These are phyloP conservation scores for Pteronura brasiliensis DNA, from an alignment of 2,113 vertebrate species.

Conservation along the genomic window DNA sequence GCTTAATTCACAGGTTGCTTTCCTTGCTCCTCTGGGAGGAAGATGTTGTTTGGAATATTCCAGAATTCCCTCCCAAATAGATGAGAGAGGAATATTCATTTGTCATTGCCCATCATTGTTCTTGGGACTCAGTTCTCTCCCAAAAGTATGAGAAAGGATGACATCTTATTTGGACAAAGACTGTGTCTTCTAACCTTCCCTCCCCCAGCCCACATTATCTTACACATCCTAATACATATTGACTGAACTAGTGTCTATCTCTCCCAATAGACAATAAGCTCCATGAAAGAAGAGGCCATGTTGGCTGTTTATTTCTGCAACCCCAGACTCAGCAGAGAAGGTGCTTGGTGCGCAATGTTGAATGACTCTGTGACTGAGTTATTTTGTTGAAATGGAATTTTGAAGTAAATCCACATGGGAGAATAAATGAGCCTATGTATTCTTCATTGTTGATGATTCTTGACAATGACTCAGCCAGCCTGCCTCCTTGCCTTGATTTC, in stretches of 20 bases:
- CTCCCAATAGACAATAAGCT: too few relatives aligned
- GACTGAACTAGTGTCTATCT: background rate
- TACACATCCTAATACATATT: too few relatives aligned
- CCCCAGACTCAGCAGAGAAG: background rate
- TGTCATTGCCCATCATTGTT: background rate
- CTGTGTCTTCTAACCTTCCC: background rate
- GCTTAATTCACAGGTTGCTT: background rate
- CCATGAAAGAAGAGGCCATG: background rate
- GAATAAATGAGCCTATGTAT: background rate
- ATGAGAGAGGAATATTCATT: background rate
- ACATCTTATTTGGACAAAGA: background rate
- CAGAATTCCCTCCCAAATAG: background rate
- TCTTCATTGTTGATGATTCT: background rate
- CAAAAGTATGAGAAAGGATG: background rate
- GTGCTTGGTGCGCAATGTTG: background rate
- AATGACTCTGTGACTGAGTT: background rate
- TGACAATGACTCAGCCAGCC: background rate
- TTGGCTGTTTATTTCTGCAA: background rate
- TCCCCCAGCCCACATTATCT: background rate
- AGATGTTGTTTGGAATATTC: background rate
- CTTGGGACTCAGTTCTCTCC: background rate
- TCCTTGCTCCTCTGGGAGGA: background rate
- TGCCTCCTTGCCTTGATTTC: background rate
- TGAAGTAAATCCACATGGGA: background rate
- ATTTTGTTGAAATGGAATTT: background rate